Conservation (phyloP, 1,140 invertebrate species). For the Hyles vespertilio region DNA sequence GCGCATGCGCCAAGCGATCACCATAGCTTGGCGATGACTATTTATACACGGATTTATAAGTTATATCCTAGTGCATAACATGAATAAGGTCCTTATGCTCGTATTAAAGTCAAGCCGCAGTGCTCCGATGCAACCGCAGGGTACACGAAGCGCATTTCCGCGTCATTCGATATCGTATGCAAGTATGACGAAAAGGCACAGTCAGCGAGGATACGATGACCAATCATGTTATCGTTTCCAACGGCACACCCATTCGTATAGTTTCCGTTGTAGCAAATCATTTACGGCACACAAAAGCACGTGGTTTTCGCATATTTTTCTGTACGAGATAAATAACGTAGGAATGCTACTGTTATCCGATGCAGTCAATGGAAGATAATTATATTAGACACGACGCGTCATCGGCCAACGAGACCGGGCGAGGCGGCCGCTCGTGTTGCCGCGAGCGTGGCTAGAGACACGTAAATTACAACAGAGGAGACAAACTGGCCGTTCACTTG, state of each 20-base stretch:
- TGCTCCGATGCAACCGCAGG: slow-evolving; percentile 37
- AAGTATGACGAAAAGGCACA: neutral
- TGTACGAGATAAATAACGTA: slow-evolving; percentile 40
- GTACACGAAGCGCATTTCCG: slow-evolving; percentile 45
- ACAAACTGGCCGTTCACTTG: slow-evolving; percentile 41
- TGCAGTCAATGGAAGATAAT: slow-evolving; percentile 55
- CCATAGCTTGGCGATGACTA: neutral
- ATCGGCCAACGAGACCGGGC: slow-evolving; percentile 21
- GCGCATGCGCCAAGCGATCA: slow-evolving; percentile 8
- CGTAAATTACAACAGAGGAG: slow-evolving; percentile 46
- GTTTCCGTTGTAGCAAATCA: too few relatives aligned
- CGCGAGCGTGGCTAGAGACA: slow-evolving; percentile 26
- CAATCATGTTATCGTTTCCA: neutral
- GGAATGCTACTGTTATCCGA: slow-evolving; percentile 26
- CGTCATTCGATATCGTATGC: slow-evolving; percentile 29
- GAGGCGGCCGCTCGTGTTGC: slow-evolving; percentile 9
- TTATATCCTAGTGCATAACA: slow-evolving; percentile 6
- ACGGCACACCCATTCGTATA: slow-evolving; percentile 4
- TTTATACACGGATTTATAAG: neutral
- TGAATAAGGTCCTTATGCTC: slow-evolving; percentile 6
- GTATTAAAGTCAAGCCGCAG: slow-evolving; percentile 20
- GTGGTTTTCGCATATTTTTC: slow-evolving; percentile 30
- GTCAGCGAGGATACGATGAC: slow-evolving; percentile 3
- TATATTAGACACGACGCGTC: slow-evolving; percentile 43
- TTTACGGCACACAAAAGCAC: slow-evolving; percentile 14